A percentile compares a stretch with the other conserved stretches of the same genome.
These are phyloP conservation scores for Diaphora mendica DNA, from an alignment of 2,888 invertebrate genomes.

Conservation along the genomic window DNA sequence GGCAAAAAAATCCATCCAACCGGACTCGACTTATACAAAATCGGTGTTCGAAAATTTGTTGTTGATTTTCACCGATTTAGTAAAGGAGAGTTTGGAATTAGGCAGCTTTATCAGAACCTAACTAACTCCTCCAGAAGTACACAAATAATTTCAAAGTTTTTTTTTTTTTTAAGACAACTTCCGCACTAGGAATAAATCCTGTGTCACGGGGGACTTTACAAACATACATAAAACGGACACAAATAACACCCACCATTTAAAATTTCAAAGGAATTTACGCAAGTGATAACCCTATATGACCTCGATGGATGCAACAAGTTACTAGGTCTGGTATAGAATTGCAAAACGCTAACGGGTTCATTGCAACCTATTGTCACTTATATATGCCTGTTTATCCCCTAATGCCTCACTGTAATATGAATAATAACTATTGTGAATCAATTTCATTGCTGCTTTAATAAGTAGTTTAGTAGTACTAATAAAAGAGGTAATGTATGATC, in stretches of 20 bases:
- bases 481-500: neutral
- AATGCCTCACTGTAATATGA: neutral
- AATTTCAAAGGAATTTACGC: too few relatives aligned
- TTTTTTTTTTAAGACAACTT: too few relatives aligned
- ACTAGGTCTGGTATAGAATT: conserved; percentile 9
- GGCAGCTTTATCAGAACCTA: too few relatives aligned
- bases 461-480: neutral
- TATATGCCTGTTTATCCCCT: conserved; percentile 5
- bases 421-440: neutral
- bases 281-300: conserved; percentile 8
- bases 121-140: neutral
- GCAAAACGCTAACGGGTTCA: conserved; percentile 10
- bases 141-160: neutral
- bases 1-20: too few relatives aligned
- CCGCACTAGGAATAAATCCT: too few relatives aligned
- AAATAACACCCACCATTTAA: too few relatives aligned
- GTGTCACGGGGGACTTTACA: too few relatives aligned
- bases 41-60: too few relatives aligned
- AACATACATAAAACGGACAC: too few relatives aligned
- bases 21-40: too few relatives aligned
- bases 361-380: conserved; percentile 11
- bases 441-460: neutral
- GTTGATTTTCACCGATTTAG: too few relatives aligned
- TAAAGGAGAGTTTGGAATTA: too few relatives aligned
- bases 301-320: conserved; percentile 10